Base-by-base conservation (phyloP, 2,797 vertebrate genomes). In the Cottoperca gobio region DNA sequence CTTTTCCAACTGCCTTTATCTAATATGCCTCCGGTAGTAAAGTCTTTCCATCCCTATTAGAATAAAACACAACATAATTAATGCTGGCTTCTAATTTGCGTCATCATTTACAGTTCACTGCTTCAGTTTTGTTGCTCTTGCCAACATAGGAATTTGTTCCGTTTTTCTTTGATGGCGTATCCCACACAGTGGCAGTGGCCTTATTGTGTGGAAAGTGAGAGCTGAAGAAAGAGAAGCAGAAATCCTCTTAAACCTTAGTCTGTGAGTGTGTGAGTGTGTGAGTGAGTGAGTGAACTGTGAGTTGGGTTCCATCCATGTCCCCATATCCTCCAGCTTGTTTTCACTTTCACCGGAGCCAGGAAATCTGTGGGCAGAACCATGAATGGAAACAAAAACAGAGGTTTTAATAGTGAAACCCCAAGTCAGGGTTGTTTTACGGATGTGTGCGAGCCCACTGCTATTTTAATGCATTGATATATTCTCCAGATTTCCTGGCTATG, bases 371-470 rank as follows among this genome's bases (percentile, higher is more conserved):
- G 43, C 42, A 79, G 48, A 74, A 53, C 75, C 60, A 64, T 13
- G 31, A 69, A 77, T 78, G 84, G 86, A 88, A 92, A 90, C 42
- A 59, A 81, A 88, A 87, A 79, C 79, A 79, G 37, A 45, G 52
- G 49, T 69, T 82, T 76, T 40, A 74, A 26, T 24, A 23, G 53
- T 28, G n/a, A 77, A 85, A 78, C 62, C 62, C 13, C 48, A 68
- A 66, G 23, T 83, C 10, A 2, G 54, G 65, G 54, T 80, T 8
- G 10, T 78, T 85, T 79, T 85, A 64, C 24, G 12, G 73, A 79
- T 78, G 50, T 50, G 31, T 68, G 50, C 70, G 23, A 75, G 72
- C 52, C 19, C 31, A 31, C 19, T 43, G 64, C 64, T 61, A 11
- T 63, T 81, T 69, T 46, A n/a, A 40, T 11, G 49, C 72, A 65